Conservation (phyloP, 2,888 invertebrate genomes). For the Nomada flava region DNA sequence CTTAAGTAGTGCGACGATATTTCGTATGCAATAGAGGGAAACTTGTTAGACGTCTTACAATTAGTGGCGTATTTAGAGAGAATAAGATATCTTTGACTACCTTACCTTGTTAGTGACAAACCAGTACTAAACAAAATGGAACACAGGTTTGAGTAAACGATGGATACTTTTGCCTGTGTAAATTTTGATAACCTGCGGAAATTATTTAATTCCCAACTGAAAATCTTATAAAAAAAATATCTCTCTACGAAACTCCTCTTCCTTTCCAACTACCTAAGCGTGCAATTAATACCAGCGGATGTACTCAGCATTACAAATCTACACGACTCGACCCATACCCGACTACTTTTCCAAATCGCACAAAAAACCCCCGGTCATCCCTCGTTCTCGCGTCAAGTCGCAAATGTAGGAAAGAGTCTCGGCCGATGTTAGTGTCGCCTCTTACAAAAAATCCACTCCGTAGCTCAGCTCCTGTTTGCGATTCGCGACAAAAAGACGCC, state of each 20-base stretch:
- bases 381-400: constrained; percentile 22
- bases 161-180: too few species aligned
- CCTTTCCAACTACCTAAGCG: neutral
- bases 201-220: too few species aligned
- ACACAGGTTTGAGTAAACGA: too few species aligned
- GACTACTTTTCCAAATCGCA: neutral
- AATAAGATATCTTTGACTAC: too few species aligned
- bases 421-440: neutral
- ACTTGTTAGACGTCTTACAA: too few species aligned
- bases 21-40: too few species aligned
- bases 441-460: too few species aligned
- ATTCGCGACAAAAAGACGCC: constrained; percentile 3
- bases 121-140: too few species aligned
- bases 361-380: constrained; percentile 11
- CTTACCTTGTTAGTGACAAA: too few species aligned
- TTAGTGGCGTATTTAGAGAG: too few species aligned
- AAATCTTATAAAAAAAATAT: neutral
- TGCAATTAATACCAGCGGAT: neutral
- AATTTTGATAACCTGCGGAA: too few species aligned
- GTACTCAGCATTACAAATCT: neutral
- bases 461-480: neutral
- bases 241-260: neutral
- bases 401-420: constrained; percentile 9
- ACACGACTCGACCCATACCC: neutral
- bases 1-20: too few species aligned